Evolutionary conservation across 2,113 vertebrate species (phyloP).

Genomic region (Saguinus midas): DNA sequence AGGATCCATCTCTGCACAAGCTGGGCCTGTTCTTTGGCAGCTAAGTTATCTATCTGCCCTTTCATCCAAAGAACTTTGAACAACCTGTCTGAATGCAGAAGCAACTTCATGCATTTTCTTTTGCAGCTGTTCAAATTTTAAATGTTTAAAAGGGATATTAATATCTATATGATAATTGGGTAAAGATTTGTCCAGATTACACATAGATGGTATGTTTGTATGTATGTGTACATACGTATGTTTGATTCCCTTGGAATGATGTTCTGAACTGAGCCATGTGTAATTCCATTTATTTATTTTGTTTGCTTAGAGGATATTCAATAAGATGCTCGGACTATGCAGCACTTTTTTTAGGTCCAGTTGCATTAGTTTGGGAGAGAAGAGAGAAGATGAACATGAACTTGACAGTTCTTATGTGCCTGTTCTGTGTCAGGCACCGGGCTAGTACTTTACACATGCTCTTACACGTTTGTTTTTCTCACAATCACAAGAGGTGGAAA

Average conservation of each 20-base stretch:
- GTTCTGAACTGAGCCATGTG: neutral
- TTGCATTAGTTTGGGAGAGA: conserved; percentile 9
- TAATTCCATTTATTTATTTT: neutral
- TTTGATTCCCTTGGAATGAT: conserved; percentile 13
- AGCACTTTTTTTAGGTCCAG: neutral
- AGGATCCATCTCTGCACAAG: conserved; percentile 35
- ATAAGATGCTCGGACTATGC: neutral
- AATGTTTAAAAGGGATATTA: conserved; percentile 11
- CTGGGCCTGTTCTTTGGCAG: conserved; percentile 50
- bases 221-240: neutral
- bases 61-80: conserved; percentile 48
- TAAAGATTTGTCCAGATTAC: neutral
- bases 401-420: neutral
- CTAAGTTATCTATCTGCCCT: conserved; percentile 34
- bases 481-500: neutral
- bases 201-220: neutral
- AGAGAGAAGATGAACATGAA: neutral
- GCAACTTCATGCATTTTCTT: conserved; percentile 41
- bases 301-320: neutral
- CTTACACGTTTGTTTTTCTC: neutral
- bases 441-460: neutral
- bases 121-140: conserved; percentile 9
- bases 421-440: neutral
- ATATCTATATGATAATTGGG: neutral
- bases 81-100: conserved; percentile 16